Percentiles rank a stretch among this genome's conserved stretches.
These are phyloP conservation scores for Sebastolobus alascanus DNA, from an alignment of 2,797 vertebrate species.

Conservation along the genomic window DNA sequence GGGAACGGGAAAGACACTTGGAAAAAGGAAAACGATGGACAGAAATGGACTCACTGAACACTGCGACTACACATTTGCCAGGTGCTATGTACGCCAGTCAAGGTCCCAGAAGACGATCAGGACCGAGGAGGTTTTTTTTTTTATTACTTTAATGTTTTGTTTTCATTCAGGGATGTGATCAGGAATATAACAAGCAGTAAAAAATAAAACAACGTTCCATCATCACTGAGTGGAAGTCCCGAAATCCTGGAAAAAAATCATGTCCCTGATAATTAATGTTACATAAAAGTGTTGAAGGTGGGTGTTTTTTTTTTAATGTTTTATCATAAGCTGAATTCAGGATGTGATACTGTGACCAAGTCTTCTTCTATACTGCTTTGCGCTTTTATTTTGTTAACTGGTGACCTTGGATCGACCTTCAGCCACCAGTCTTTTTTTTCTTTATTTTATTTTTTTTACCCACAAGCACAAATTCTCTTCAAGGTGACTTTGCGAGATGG, in stretches of 20 bases:
- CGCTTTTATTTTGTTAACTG: slow-evolving; percentile 46
- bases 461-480: slow-evolving; percentile 79
- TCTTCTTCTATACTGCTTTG: slow-evolving; percentile 22
- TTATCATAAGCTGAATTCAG: slow-evolving; percentile 57
- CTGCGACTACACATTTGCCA: slow-evolving; percentile 40
- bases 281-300: slow-evolving; percentile 51
- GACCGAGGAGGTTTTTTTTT: slow-evolving; percentile 32
- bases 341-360: slow-evolving; percentile 78
- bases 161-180: slow-evolving; percentile 58
- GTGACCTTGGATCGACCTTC: slow-evolving; percentile 31
- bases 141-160: slow-evolving; percentile 35
- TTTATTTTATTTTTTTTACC: slow-evolving; percentile 25
- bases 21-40: slow-evolving; percentile 43
- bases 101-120: slow-evolving; percentile 22
- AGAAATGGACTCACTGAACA: slow-evolving; percentile 25
- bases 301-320: slow-evolving; percentile 47
- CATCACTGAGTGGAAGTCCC: slow-evolving; percentile 20
- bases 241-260: slow-evolving; percentile 27
- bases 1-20: slow-evolving; percentile 53
- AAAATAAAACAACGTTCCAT: slow-evolving; percentile 13
- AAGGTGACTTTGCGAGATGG: slow-evolving; percentile 52
- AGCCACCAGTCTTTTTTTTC: neutral
- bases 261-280: slow-evolving; percentile 42
- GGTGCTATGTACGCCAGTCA: slow-evolving; percentile 64
- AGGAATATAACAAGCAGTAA: slow-evolving; percentile 38